phyloP scores from a whole-genome alignment of 1,140 invertebrate species.

The Pantala flavescens region DNA sequence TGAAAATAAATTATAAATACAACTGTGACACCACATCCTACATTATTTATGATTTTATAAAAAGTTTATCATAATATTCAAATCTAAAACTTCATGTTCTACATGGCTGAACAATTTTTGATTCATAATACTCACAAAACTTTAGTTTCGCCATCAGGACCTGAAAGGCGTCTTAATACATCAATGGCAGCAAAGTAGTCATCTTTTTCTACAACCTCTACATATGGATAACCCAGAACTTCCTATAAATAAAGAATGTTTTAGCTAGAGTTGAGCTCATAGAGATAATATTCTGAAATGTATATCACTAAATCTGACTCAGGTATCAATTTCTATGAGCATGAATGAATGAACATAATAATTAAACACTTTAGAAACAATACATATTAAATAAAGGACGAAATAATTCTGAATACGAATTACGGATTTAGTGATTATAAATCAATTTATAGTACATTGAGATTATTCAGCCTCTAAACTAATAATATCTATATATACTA shows the following conservation, averaged over 20 bases:
- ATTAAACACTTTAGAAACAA: background rate
- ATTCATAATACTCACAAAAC: background rate
- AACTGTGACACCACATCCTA: too few species aligned
- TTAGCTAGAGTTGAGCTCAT: too few species aligned
- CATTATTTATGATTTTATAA: too few species aligned
- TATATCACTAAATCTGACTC: background rate
- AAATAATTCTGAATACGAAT: background rate
- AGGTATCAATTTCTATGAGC: background rate
- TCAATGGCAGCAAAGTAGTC: slow-evolving; percentile 36
- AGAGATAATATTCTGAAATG: background rate
- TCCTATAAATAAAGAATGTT: slow-evolving; percentile 31
- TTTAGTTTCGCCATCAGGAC: background rate
- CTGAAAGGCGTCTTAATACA: slow-evolving; percentile 26
- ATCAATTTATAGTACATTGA: too few species aligned
- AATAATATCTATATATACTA: too few species aligned
- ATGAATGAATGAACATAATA: background rate
- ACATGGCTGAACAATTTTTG: too few species aligned
- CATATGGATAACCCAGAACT: slow-evolving; percentile 48
- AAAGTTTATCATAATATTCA: too few species aligned
- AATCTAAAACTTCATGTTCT: too few species aligned
- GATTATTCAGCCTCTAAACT: too few species aligned
- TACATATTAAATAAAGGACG: background rate
- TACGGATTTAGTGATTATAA: too few species aligned
- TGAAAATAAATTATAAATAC: slow-evolving; percentile 16
- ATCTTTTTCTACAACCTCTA: slow-evolving; percentile 37